phyloP scores from a whole-genome alignment of 2,797 vertebrate genomes.

The Brotula barbata region DNA sequence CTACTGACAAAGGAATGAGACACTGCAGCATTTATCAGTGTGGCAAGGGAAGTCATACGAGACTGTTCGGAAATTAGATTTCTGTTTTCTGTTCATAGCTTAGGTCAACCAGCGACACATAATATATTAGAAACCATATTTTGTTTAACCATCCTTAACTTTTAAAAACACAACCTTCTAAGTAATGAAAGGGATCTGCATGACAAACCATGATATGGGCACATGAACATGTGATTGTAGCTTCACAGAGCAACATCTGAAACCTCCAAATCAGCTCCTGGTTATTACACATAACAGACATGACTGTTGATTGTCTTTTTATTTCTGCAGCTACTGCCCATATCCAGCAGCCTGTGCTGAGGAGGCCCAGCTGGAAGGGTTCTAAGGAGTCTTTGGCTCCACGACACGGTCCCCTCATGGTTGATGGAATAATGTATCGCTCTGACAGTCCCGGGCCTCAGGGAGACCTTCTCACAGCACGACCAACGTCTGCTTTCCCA shows the following conservation, averaged over 20 bases:
- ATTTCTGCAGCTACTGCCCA: slow-evolving; percentile 73
- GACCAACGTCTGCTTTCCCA: slow-evolving; percentile 83
- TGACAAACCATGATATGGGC: too few relatives aligned
- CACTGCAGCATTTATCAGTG: slow-evolving; percentile 3
- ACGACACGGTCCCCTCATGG: slow-evolving; percentile 84
- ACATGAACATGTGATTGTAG: too few relatives aligned
- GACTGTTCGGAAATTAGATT: slow-evolving; percentile 1
- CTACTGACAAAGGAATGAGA: slow-evolving; percentile 25
- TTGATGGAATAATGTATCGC: slow-evolving; percentile 86
- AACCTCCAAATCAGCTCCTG: too few relatives aligned
- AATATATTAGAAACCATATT: background rate
- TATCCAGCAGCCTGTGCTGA: slow-evolving; percentile 87
- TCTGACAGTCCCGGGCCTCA: slow-evolving; percentile 89
- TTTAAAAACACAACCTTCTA: background rate
- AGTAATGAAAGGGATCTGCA: background rate
- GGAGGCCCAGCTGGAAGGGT: slow-evolving; percentile 95
- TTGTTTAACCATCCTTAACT: background rate
- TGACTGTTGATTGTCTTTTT: slow-evolving; percentile 5
- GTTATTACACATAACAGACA: too few relatives aligned
- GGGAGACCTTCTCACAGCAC: slow-evolving; percentile 79
- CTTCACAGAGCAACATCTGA: too few relatives aligned
- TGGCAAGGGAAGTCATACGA: slow-evolving; percentile 1
- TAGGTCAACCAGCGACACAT: too few relatives aligned
- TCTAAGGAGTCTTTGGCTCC: slow-evolving; percentile 95
- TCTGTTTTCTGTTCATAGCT: slow-evolving; percentile 14